Evolutionary conservation across 1,140 invertebrate species (phyloP).

Genomic region (Belonocnema kinseyi): DNA sequence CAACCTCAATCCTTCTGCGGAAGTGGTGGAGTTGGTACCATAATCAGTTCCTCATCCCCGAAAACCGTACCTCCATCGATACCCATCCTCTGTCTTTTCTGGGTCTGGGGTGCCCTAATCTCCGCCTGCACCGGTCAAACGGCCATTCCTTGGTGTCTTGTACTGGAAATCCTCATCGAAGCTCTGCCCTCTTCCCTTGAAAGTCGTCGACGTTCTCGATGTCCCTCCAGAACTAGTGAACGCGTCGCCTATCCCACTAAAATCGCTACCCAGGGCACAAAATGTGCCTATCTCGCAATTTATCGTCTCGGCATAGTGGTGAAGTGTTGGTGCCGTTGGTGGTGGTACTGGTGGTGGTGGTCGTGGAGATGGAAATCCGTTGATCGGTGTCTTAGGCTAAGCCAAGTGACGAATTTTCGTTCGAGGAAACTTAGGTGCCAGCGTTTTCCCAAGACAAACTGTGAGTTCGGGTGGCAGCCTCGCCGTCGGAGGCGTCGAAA

Average conservation of each 20-base stretch:
- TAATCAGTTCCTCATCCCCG: constrained; percentile 41
- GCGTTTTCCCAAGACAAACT: constrained; percentile 15
- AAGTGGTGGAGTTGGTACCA: constrained; percentile 56
- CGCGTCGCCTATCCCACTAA: not conserved
- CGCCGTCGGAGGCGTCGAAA: constrained; percentile 15
- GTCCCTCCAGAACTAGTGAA: not conserved
- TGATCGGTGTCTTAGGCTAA: constrained; percentile 21
- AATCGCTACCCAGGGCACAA: not conserved
- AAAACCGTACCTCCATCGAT: constrained; percentile 37
- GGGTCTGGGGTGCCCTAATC: constrained; percentile 48
- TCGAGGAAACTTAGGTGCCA: constrained; percentile 9
- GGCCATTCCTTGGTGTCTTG: constrained; percentile 41
- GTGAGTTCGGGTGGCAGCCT: not conserved
- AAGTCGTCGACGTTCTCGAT: not conserved
- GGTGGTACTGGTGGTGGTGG: constrained; percentile 48
- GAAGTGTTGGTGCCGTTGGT: constrained; percentile 19
- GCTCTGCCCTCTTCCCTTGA: constrained; percentile 40
- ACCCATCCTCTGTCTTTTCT: constrained; percentile 53
- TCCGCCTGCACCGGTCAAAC: constrained; percentile 44
- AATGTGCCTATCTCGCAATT: constrained; percentile 2
- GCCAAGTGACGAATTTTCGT: constrained; percentile 6
- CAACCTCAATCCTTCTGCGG: constrained; percentile 58
- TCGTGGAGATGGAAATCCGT: constrained; percentile 46
- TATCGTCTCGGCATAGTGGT: not conserved
- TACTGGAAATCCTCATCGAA: constrained; percentile 29